A percentile compares a stretch with the other conserved stretches of the same genome.
These are phyloP conservation scores for Apantesis nais DNA, from an alignment of 2,888 invertebrate genomes.

Conservation along the genomic window DNA sequence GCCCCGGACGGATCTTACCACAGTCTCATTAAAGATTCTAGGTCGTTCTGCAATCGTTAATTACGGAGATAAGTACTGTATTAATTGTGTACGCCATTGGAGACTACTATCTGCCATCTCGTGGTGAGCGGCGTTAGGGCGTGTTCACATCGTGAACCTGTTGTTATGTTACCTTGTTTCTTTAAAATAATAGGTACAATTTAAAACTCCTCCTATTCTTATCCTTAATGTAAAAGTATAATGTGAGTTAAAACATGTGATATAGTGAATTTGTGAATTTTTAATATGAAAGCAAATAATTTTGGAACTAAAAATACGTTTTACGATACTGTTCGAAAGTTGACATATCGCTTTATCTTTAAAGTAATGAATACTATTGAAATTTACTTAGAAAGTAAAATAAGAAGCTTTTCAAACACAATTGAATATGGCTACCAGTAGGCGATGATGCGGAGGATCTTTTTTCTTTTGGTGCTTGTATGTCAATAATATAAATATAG, in stretches of 20 bases:
- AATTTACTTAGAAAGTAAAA: too few relatives aligned
- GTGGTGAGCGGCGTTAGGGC: conserved; percentile 46
- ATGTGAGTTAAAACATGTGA: too few relatives aligned
- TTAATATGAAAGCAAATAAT: neutral
- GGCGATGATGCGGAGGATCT: too few relatives aligned
- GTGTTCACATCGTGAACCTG: conserved; percentile 14
- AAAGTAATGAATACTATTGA: too few relatives aligned
- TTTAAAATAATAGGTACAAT: neutral
- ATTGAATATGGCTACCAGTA: too few relatives aligned
- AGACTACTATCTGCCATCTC: conserved; percentile 72
- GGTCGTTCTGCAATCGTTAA: conserved; percentile 83
- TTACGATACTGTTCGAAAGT: neutral
- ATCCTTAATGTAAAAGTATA: neutral
- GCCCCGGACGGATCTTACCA: conserved; percentile 75
- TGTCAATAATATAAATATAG: too few relatives aligned
- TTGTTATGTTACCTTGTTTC: neutral
- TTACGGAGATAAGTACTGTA: conserved; percentile 82
- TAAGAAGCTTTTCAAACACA: too few relatives aligned
- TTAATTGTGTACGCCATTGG: conserved; percentile 83
- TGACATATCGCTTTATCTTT: too few relatives aligned
- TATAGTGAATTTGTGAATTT: neutral
- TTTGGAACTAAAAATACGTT: too few relatives aligned
- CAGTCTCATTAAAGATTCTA: conserved; percentile 84
- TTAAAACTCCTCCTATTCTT: neutral
- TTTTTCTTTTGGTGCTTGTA: too few relatives aligned